phyloP scores from a whole-genome alignment of 2,797 vertebrate genomes.

The Phyllotis vaccarum region DNA sequence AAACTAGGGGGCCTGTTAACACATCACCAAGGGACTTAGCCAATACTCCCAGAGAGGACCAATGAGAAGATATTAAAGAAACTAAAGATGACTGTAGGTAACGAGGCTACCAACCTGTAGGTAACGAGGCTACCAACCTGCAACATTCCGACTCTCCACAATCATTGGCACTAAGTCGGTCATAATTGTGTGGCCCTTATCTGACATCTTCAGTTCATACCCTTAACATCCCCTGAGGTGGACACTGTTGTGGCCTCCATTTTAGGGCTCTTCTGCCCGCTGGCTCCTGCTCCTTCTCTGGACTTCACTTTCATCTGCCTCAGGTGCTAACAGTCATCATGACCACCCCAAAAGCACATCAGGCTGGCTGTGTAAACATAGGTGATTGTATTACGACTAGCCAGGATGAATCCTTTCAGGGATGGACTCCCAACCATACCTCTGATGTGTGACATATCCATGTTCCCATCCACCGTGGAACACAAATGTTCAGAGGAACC shows the following conservation, averaged over 20 bases:
- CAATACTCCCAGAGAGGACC: background rate
- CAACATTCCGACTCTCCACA: background rate
- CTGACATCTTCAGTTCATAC: background rate
- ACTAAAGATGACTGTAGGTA: background rate
- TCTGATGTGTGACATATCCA: no score
- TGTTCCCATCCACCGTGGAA: background rate
- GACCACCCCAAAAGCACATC: background rate
- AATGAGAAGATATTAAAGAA: background rate
- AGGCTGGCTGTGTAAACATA: background rate
- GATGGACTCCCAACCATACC: no score
- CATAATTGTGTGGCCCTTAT: background rate
- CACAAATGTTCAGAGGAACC: background rate
- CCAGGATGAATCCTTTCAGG: background rate
- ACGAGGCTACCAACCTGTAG: background rate
- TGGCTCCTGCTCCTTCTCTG: background rate
- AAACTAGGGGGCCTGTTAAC: background rate
- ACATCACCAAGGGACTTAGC: background rate
- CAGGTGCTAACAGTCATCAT: background rate
- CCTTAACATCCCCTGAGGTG: background rate
- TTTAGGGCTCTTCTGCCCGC: background rate
- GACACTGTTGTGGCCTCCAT: background rate
- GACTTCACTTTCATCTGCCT: background rate
- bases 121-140: background rate
- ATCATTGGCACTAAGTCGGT: background rate
- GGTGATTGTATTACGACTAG: background rate